Base-by-base conservation (phyloP, 2,797 vertebrate genomes). In the Erpetoichthys calabaricus region DNA sequence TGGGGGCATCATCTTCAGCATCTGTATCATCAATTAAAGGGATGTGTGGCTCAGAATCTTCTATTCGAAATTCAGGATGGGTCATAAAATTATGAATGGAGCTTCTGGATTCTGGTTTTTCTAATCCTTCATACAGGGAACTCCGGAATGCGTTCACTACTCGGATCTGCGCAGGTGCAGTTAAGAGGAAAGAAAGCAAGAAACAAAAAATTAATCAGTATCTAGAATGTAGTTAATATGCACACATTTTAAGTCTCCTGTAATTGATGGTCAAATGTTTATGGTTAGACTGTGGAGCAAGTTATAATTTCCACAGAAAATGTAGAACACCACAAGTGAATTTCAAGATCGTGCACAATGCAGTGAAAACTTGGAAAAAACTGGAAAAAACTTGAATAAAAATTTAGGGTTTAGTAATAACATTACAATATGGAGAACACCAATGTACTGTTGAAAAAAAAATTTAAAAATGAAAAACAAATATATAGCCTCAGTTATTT, bases 101-200 rank as follows among this genome's bases (percentile, higher is more conserved):
- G 73, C 86, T 80, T 78, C 95, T 86, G 52, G 93, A 92, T 82
- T 98, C 95, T 3, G 91, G 94, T 75, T 98, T 99, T 84, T 96
- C 90, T 77, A 97, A 81, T 72, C 96, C 94, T 89, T 98, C 95
- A 65, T 97, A 99, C 77, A 99, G 85, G 83, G 93, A 92, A 89
- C 92, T 99, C 91, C 95, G 96, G 97, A 99, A 99, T 83, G 96
- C 96, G 86, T 99, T 99, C 92, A 99, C 96, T 91, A 99, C 96
- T 86, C 96, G 91, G 86, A 99, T 98, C 96, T 99, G 90, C 25
- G 43, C 46, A 57, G 55, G 51, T 51, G 55, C 41, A 45, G 64
- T 64, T 59, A 65, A 62, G 56, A 55, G 53, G 58, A 10, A 65
- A 60, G 62, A 47, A 61, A 53, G 56, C 47, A 52, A 57, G 51